Conservation (phyloP, 2,113 vertebrate genomes). For the Gopherus evgoodei region DNA sequence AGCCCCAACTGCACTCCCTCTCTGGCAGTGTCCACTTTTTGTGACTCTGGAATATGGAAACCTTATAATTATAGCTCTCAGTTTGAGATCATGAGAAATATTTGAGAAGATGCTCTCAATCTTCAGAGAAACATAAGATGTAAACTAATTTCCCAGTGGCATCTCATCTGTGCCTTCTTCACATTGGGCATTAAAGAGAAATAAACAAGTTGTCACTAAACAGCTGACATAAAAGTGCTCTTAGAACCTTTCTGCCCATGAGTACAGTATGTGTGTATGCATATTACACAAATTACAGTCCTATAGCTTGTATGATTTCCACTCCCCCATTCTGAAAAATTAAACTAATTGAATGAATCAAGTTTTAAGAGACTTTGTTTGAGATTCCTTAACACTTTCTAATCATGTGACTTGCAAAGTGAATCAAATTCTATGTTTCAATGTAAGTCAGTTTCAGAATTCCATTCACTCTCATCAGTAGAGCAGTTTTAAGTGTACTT, state of each 20-base stretch:
- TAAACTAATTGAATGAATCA: neutral
- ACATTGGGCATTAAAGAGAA: neutral
- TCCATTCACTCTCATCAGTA: neutral
- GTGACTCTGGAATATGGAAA: too few species aligned
- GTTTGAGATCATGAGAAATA: conserved; percentile 63
- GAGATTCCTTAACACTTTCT: neutral
- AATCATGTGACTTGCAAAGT: neutral
- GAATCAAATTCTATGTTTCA: neutral
- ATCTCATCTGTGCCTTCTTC: conserved; percentile 31
- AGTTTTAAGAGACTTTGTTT: neutral
- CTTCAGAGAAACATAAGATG: conserved; percentile 35
- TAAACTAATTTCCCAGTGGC: neutral
- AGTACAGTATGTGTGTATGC: neutral
- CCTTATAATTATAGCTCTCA: conserved; percentile 59
- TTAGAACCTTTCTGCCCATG: neutral
- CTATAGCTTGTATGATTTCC: neutral
- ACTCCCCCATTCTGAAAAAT: neutral
- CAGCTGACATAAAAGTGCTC: neutral
- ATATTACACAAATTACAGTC: neutral
- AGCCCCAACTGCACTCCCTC: too few species aligned
- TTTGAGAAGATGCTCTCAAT: conserved; percentile 52
- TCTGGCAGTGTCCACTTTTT: too few species aligned
- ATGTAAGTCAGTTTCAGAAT: neutral
- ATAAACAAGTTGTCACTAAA: neutral
- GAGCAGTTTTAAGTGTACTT: neutral